Evolutionary conservation across 2,113 vertebrate species (phyloP).

Genomic region (Riparia riparia): DNA sequence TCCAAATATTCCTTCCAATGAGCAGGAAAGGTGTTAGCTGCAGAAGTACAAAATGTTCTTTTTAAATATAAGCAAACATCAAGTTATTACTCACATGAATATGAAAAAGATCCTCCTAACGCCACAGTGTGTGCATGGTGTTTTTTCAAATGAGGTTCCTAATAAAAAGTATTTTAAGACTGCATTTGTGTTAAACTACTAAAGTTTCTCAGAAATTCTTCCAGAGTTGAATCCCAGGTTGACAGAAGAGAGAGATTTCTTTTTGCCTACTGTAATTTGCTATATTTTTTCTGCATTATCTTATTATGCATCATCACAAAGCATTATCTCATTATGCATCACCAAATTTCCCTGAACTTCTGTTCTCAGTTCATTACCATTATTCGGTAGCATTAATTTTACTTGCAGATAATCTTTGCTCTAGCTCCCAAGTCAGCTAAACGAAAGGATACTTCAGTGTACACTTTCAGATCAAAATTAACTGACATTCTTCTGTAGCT

Average conservation of each 20-base stretch:
- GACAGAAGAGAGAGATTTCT: constrained; percentile 17
- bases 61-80: constrained; percentile 19
- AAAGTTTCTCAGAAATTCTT: constrained; percentile 10
- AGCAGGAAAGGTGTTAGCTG: background rate
- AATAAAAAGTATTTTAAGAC: constrained; percentile 61
- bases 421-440: background rate
- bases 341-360: constrained; percentile 39
- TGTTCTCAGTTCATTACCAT: background rate
- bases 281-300: background rate
- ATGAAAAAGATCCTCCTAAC: constrained; percentile 24
- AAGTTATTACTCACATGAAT: constrained; percentile 35
- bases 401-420: constrained; percentile 19
- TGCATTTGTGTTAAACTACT: constrained; percentile 31
- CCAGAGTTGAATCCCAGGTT: constrained; percentile 15
- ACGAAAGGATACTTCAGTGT: background rate
- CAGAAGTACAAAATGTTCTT: background rate
- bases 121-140: background rate
- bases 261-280: constrained; percentile 35
- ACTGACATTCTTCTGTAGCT: background rate
- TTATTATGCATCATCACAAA: background rate
- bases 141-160: constrained; percentile 18
- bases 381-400: background rate
- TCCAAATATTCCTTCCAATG: background rate
- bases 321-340: background rate
- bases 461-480: background rate